Evolutionary conservation across 2,113 vertebrate species (phyloP), one percentile per base, ranked within the genome.

Genomic region (Sturnus vulgaris): DNA sequence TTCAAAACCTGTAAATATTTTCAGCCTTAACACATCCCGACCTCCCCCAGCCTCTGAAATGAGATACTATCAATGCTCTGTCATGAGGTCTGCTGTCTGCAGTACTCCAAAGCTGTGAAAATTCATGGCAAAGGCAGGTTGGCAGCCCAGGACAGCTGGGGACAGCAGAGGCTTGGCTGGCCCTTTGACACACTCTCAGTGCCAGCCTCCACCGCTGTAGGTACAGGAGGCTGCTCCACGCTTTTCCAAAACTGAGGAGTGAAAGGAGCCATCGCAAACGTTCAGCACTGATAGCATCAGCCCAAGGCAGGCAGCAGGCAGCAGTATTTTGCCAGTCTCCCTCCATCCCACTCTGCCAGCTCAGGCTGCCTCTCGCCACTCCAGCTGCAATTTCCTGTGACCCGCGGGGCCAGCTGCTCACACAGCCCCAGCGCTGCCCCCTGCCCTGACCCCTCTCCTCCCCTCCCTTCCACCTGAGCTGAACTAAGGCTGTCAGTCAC

Each of bases 1-100:
- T 97, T 97, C 97, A 98, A 97, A 96, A 98, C 95, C 98, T 98
- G 98, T 98, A 98, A 98, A 98, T 98, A 98, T 97, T 98, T 97
- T 98, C 96, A 94, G 97, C 97, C 95, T 98, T 96, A 95, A 96
- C 82, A 95, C 90, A 95, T 89, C 90, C 92, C 86, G 1, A 78
- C 86, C 86, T 93, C 93, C 93, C 82, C 90, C 63, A 93, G 90
- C 72, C 87, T 66, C 94, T 52, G 71, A 40, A 82, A 78, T 22
- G 56, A 96, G 94, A 94, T 55, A 18, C 44, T 13, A 55, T 77
- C 93, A 60, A 69, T 46, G 78, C 71, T 73, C 64, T 79, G 72
- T 56, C 82, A 14, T 8, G 7, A 68, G 72, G n/a, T 5, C 64
- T 69, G 27, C 88, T 30, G n/a, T 14, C 68, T 93, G 79, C 46